These are phyloP conservation scores for Petaurus breviceps DNA, from an alignment of 2,113 vertebrate genomes.

Conservation along the genomic window DNA sequence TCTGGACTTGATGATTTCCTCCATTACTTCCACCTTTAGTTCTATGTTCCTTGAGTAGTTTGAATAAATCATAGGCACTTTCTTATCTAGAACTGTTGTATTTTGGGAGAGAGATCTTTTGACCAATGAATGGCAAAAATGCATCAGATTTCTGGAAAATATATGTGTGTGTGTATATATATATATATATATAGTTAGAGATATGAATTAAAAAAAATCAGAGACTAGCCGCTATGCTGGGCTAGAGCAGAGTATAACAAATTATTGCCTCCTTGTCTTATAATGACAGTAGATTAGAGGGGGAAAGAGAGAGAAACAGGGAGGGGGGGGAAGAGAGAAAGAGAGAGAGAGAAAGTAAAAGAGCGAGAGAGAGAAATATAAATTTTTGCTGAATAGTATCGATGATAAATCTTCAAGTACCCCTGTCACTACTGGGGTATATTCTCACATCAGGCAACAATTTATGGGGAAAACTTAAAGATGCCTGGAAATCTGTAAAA, in stretches of 20 bases:
- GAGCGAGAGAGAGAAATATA: not conserved
- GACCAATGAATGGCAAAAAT: conserved; percentile 52
- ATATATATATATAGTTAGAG: not conserved
- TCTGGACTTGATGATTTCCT: not conserved
- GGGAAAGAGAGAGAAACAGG: not conserved
- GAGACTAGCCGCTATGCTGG: conserved; percentile 26
- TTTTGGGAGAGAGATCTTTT: not conserved
- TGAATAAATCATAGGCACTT: conserved; percentile 26
- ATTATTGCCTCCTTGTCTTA: conserved; percentile 58
- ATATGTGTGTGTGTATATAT: not conserved
- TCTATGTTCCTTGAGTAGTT: not conserved
- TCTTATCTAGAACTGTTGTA: not conserved
- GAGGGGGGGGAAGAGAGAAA: no score
- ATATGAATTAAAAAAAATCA: conserved; percentile 25
- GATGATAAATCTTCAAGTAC: conserved; percentile 65
- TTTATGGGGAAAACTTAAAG: conserved; percentile 69
- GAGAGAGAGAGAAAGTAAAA: not conserved
- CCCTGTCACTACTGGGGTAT: not conserved
- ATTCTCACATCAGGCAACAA: conserved; percentile 66
- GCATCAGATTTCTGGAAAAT: conserved; percentile 56
- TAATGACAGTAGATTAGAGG: conserved; percentile 65
- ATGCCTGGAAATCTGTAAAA: conserved; percentile 26
- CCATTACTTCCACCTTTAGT: not conserved
- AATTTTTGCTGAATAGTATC: conserved; percentile 51
- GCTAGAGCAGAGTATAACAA: conserved; percentile 48